A percentile compares a stretch with the other conserved stretches of the same genome.
phyloP scores from a whole-genome alignment of 2,888 invertebrate species.

The Clivina fossor region DNA sequence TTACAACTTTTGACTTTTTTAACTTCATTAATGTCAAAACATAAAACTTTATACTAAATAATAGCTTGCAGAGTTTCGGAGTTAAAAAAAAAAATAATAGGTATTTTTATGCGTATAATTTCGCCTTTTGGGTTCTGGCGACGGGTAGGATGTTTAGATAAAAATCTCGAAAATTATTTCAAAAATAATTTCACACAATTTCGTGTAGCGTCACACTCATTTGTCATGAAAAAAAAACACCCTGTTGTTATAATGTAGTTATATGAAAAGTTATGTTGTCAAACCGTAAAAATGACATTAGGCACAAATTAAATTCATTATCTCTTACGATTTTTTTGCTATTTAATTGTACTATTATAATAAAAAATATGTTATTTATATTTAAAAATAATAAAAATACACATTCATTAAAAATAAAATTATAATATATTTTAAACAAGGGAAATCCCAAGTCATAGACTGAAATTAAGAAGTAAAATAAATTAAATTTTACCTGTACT shows the following conservation, averaged over 20 bases:
- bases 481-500: too few relatives aligned
- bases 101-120: neutral
- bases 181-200: slow-evolving; percentile 17
- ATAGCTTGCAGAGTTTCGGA: neutral
- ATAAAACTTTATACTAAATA: slow-evolving; percentile 19
- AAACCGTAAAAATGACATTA: slow-evolving; percentile 25
- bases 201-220: neutral
- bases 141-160: too few relatives aligned
- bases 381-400: too few relatives aligned
- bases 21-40: slow-evolving; percentile 25
- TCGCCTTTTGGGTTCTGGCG: neutral
- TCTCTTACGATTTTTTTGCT: too few relatives aligned
- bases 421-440: too few relatives aligned
- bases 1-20: slow-evolving; percentile 12
- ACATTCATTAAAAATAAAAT: too few relatives aligned
- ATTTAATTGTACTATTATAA: too few relatives aligned
- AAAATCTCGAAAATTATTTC: slow-evolving; percentile 14
- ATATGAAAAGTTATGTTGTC: slow-evolving; percentile 12
- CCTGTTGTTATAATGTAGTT: slow-evolving; percentile 15
- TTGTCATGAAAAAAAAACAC: slow-evolving; percentile 8
- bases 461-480: too few relatives aligned
- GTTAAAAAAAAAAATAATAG: too few relatives aligned
- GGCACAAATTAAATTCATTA: slow-evolving; percentile 24
- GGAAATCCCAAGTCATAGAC: too few relatives aligned
- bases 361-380: too few relatives aligned